Conservation (phyloP, 2,888 invertebrate genomes). For the Cantharis flavilabris region DNA sequence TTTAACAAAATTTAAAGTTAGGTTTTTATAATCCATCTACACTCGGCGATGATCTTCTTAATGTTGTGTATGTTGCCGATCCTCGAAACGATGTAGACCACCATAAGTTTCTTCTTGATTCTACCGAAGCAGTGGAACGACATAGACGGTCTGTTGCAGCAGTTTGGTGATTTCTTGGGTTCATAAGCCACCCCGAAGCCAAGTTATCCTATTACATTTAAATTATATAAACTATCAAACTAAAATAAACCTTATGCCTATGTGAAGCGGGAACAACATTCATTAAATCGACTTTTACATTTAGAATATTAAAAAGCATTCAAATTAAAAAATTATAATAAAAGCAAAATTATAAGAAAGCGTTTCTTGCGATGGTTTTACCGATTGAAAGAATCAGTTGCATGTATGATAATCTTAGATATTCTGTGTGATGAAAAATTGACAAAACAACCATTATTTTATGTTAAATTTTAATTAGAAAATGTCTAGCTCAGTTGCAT, state of each 20-base stretch:
- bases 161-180: conserved; percentile 12
- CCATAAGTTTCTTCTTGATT: conserved; percentile 19
- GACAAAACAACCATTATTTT: neutral
- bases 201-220: conserved; percentile 26
- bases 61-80: conserved; percentile 6
- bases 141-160: conserved; percentile 17
- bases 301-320: neutral
- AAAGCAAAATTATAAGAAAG: neutral
- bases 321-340: neutral
- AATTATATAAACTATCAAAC: conserved; percentile 5
- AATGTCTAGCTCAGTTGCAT: too few relatives aligned
- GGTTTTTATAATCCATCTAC: conserved; percentile 17
- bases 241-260: neutral
- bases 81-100: conserved; percentile 17
- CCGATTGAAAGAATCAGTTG: neutral
- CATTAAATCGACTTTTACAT: neutral
- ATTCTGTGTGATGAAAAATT: neutral
- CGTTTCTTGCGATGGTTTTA: neutral
- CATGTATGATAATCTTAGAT: neutral
- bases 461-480: too few relatives aligned
- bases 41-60: conserved; percentile 20
- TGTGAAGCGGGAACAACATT: neutral
- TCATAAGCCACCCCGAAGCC: conserved; percentile 23
- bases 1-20: neutral
- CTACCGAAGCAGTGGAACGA: conserved; percentile 6